Base-by-base conservation (phyloP, 2,113 vertebrate genomes). In the Mohoua ochrocephala region DNA sequence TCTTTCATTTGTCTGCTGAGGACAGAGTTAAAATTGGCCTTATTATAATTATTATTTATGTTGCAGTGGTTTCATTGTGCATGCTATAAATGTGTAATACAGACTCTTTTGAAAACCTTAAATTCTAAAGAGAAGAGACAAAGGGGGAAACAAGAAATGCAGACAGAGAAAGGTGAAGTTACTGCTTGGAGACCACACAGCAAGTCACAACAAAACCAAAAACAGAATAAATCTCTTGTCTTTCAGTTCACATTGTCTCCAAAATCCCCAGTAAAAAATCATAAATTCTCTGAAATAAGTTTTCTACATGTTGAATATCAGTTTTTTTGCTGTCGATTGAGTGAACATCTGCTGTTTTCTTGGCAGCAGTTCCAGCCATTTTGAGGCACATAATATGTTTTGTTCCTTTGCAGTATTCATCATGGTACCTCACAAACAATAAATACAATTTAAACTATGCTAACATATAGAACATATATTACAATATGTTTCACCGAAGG, bases 291-390 rank as follows among this genome's bases (percentile, higher is more conserved):
- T 85, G 65, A 86, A 92, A 86, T 56, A 94, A 57, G 49, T 94
- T 87, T 52, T 79, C 18, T 89, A 52, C 57, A 42, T 89, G 33
- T 83, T 94, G 70, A 76, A 73, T 89, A 93, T 74, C 21, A 68
- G 21, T 60, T 89, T 84, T 95, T 35, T 84, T 76, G 20, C 52
- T 91, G 47, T 59, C 5, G 2, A 26, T 78, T 78, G 45, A 93
- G 30, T 65, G 86, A 94, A 92, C 92, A 97, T 92, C 88, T 96
- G 94, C 61, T 93, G 71, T 92, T 96, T 94, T 95, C 54, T 86
- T 92, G 88, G 94, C 91, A 88, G 67, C 8, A 31, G 31, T 74
- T 93, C 31, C 63, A 71, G 41, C 12, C 57, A 83, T 90, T 95
- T 93, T 84, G 54, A 61, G 64, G 42, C 21, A 3, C 30, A 74